Base-by-base conservation (phyloP, 2,113 vertebrate genomes). In the Anhinga rufa region DNA sequence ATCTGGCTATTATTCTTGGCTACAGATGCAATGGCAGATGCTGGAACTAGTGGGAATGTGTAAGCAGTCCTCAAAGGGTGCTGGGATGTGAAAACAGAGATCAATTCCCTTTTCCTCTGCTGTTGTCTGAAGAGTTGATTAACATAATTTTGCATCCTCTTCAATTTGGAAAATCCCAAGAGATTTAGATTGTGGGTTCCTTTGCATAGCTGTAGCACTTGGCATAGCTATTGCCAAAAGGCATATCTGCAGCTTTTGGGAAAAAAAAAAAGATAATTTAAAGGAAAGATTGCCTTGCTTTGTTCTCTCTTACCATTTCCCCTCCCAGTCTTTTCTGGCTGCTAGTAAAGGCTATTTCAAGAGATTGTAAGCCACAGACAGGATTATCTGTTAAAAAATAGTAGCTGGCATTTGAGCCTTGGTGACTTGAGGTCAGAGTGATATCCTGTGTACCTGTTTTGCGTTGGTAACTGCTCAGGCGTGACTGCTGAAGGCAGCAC, bases 301-400 rank as follows among this genome's bases (percentile, higher is more conserved):
- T 74, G 29, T 51, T 66, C 36, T 76, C 31, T 64, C 34, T 49
- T 29, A 40, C 25, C 1, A 2, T 82, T 82, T 77, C 48, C 26
- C 17, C 34, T 66, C 12, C 12, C 19, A 51, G 0, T 49, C 25
- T 84, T 52, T 75, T 40, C 34, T 89, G 54, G 31, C 36, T 9
- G 4, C 14, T 62, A n/a, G 32, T 80, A 44, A 81, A 80, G 36
- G 26, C 66, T 94, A 12, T 91, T 88, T 91, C 34, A 52, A 81
- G 89, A 62, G 21, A 29, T 3, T 32, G 38, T 66, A 51, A 93
- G 34, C 38, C 69, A 38, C 38, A 46, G 76, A 38, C 10, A 36
- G 64, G 29, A 46, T 91, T 17, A 61, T 58, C 58, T 90, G 10
- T 93, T 93, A 93, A 96, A 93, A 93, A 95, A 81, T 44, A 95